Percentiles rank a stretch among this genome's conserved stretches.
phyloP scores from a whole-genome alignment of 2,113 vertebrate species.

The Meles meles region DNA sequence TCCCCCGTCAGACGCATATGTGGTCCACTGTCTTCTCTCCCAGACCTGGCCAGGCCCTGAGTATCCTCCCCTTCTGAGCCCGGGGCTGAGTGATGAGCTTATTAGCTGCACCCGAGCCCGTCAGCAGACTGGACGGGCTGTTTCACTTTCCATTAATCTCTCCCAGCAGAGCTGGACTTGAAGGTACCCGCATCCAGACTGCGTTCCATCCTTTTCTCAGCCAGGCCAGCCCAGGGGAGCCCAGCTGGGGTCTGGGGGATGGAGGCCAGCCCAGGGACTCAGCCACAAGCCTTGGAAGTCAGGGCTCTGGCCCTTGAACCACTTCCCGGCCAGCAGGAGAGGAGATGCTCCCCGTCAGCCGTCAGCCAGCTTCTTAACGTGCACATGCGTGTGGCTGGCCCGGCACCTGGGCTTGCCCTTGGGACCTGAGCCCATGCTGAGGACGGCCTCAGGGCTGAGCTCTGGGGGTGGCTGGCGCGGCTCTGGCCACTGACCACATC shows the following conservation, averaged over 20 bases:
- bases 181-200: background rate
- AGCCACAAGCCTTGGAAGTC: background rate
- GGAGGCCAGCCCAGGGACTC: background rate
- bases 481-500: background rate
- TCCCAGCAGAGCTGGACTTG: background rate
- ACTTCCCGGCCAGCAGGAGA: background rate
- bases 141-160: slow-evolving; percentile 39
- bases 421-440: background rate
- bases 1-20: background rate
- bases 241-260: background rate
- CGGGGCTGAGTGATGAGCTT: background rate
- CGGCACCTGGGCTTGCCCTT: background rate
- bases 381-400: background rate
- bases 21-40: background rate
- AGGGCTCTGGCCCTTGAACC: background rate
- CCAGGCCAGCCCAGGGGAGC: background rate
- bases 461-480: background rate
- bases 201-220: background rate
- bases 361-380: background rate
- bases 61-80: background rate
- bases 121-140: background rate
- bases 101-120: background rate
- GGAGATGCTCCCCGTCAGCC: background rate
- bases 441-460: background rate
- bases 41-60: background rate